A percentile compares a stretch with the other conserved stretches of the same genome.
These are phyloP conservation scores for Ceratosolen fusciceps DNA, from an alignment of 1,140 invertebrate species.

Conservation along the genomic window DNA sequence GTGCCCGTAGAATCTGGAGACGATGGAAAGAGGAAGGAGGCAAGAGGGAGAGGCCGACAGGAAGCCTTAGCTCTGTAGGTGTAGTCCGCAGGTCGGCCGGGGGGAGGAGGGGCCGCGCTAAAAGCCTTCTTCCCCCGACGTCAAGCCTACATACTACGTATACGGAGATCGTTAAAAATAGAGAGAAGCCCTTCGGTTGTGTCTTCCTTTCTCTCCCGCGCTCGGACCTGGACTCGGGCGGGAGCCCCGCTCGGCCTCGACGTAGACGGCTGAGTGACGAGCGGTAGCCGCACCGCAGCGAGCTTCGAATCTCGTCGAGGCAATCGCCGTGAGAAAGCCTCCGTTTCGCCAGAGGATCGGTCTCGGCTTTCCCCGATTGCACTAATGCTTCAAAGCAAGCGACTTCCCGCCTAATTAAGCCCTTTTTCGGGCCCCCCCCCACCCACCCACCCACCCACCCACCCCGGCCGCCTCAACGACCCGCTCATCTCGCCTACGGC, in stretches of 20 bases:
- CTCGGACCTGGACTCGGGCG: neutral
- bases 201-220: constrained; percentile 5
- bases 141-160: neutral
- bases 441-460: no score
- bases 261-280: neutral
- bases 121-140: neutral
- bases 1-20: neutral
- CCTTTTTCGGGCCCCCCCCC: neutral
- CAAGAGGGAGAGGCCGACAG: constrained; percentile 30
- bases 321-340: constrained; percentile 44
- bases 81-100: neutral
- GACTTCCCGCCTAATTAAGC: neutral
- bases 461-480: no score
- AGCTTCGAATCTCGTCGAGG: constrained; percentile 8
- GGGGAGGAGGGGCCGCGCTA: neutral
- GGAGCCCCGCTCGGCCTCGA: no score
- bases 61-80: constrained; percentile 39
- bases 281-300: constrained; percentile 7
- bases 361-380: neutral
- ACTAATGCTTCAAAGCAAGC: neutral
- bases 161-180: constrained; percentile 45
- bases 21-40: neutral
- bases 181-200: constrained; percentile 47
- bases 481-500: neutral
- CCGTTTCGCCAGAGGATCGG: neutral